These are phyloP conservation scores for Pterobdella sp. DNA, from an alignment of 2,888 invertebrate species.

Conservation along the genomic window DNA sequence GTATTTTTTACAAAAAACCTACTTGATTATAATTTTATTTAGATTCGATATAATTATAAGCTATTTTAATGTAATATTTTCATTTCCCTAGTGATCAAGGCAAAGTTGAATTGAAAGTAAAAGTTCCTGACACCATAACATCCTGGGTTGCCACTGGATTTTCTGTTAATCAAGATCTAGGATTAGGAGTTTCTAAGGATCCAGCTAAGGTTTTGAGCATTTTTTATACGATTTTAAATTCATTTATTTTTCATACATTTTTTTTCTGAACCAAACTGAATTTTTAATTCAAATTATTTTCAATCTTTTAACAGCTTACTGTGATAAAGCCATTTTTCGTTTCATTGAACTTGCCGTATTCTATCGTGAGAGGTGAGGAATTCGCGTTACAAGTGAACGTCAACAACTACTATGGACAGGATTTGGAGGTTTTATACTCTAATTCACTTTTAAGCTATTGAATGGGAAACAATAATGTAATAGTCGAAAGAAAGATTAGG, in stretches of 20 bases:
- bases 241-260: too few relatives aligned
- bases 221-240: too few relatives aligned
- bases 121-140: conserved; percentile 72
- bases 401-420: conserved; percentile 63
- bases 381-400: conserved; percentile 77
- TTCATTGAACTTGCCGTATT: conserved; percentile 75
- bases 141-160: conserved; percentile 78
- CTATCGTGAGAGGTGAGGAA: conserved; percentile 79
- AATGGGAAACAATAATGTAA: too few relatives aligned
- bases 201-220: conserved; percentile 56
- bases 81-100: conserved; percentile 52
- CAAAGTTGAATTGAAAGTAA: conserved; percentile 56
- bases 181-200: conserved; percentile 66
- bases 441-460: too few relatives aligned
- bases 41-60: too few relatives aligned
- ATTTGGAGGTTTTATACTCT: conserved; percentile 18
- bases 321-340: conserved; percentile 79
- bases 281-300: too few relatives aligned
- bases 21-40: too few relatives aligned
- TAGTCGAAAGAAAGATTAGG: too few relatives aligned
- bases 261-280: too few relatives aligned
- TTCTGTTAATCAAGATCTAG: conserved; percentile 66
- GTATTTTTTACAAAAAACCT: too few relatives aligned
- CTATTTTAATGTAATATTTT: too few relatives aligned
- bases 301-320: conserved; percentile 33